Conservation (phyloP, 2,113 vertebrate genomes). For the Pogona vitticeps region DNA sequence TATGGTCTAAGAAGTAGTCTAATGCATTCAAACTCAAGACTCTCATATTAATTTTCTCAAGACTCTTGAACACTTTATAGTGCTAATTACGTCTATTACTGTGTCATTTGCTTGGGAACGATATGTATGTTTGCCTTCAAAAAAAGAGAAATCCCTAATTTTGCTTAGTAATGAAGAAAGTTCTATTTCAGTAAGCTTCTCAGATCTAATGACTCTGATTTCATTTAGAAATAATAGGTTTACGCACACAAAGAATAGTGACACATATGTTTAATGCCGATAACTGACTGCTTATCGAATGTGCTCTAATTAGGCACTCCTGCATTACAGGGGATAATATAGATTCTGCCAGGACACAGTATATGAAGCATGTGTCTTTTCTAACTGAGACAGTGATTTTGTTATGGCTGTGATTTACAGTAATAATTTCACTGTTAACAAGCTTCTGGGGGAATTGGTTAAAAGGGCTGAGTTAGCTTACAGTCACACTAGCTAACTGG, state of each 20-base stretch:
- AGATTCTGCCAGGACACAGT: slow-evolving; percentile 52
- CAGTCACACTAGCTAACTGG: neutral
- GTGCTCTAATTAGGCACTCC: slow-evolving; percentile 84
- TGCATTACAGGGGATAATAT: slow-evolving; percentile 69
- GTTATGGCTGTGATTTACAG: slow-evolving; percentile 36
- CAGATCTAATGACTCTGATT: slow-evolving; percentile 79
- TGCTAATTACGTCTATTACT: slow-evolving; percentile 85
- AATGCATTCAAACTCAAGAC: slow-evolving; percentile 72
- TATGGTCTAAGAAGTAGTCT: slow-evolving; percentile 77
- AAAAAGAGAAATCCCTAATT: slow-evolving; percentile 76
- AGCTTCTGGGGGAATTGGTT: neutral
- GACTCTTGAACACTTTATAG: slow-evolving; percentile 80
- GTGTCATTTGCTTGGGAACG: slow-evolving; percentile 80
- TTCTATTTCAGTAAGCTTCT: slow-evolving; percentile 77
- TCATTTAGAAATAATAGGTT: slow-evolving; percentile 80
- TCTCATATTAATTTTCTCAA: slow-evolving; percentile 79
- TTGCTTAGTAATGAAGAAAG: slow-evolving; percentile 82
- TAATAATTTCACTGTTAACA: slow-evolving; percentile 11
- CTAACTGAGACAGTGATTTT: slow-evolving; percentile 45
- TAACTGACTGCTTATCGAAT: slow-evolving; percentile 83
- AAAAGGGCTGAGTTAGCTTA: neutral
- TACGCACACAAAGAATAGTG: slow-evolving; percentile 72
- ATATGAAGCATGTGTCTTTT: slow-evolving; percentile 46
- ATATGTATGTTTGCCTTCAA: slow-evolving; percentile 67
- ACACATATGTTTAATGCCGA: slow-evolving; percentile 86